phyloP scores from a whole-genome alignment of 2,888 invertebrate genomes.

The Trichogramma dendrolimi region DNA sequence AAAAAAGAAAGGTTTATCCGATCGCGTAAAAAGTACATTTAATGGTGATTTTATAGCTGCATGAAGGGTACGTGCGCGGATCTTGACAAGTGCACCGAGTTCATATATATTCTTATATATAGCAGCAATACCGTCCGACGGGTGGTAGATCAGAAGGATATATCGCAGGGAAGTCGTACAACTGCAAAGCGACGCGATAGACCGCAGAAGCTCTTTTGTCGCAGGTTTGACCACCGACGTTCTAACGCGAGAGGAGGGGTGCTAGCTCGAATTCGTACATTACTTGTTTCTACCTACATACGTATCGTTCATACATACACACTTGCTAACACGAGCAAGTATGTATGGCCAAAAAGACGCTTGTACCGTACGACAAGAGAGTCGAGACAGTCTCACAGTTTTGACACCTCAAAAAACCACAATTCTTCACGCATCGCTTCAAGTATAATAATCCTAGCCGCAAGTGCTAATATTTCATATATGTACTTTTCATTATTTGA shows the following conservation, averaged over 20 bases:
- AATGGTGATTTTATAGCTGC: slow-evolving; percentile 3
- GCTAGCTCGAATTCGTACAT: slow-evolving; percentile 5
- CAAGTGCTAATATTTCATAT: slow-evolving; percentile 16
- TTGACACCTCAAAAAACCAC: slow-evolving; percentile 23
- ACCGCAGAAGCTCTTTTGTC: slow-evolving; percentile 28
- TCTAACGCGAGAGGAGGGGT: too few relatives aligned
- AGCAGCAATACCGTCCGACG: background rate
- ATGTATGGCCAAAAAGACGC: background rate
- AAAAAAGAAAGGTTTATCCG: background rate
- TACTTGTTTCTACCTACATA: background rate
- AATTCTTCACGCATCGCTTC: slow-evolving; percentile 20
- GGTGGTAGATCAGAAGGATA: slow-evolving; percentile 11
- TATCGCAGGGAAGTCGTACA: slow-evolving; percentile 30
- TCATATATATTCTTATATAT: too few relatives aligned
- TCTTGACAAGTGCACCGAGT: too few relatives aligned
- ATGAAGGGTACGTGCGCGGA: background rate
- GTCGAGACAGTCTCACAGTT: slow-evolving; percentile 13
- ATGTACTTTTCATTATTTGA: background rate
- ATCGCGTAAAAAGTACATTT: background rate
- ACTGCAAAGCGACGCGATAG: slow-evolving; percentile 29
- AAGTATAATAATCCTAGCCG: slow-evolving; percentile 24
- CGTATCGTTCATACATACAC: too few relatives aligned
- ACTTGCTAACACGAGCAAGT: too few relatives aligned
- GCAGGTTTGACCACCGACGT: slow-evolving; percentile 9
- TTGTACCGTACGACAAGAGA: background rate